A percentile compares a stretch with the other conserved stretches of the same genome.
phyloP scores from a whole-genome alignment of 2,797 vertebrate genomes.

The Xenops minutus region DNA sequence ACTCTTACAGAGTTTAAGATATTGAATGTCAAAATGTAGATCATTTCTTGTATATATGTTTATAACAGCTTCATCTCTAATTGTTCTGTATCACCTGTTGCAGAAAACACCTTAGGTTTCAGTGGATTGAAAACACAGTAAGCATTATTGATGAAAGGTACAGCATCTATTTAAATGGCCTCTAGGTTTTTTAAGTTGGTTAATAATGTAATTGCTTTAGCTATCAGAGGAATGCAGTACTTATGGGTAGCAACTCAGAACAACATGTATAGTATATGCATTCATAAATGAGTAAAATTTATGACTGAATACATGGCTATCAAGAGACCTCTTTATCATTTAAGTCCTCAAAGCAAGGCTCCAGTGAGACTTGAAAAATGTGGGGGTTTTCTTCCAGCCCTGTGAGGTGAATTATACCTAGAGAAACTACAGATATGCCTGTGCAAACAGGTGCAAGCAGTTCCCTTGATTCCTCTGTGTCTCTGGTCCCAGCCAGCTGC shows the following conservation, averaged over 20 bases:
- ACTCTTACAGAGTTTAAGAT: neutral
- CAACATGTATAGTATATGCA: neutral
- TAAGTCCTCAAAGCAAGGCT: neutral
- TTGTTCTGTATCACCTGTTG: neutral
- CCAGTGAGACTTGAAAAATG: slow-evolving; percentile 8
- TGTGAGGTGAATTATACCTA: slow-evolving; percentile 19
- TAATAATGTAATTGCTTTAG: neutral
- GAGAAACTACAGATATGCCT: neutral
- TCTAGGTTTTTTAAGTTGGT: neutral
- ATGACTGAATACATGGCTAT: neutral
- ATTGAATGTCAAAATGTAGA: neutral
- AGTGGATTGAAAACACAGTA: neutral
- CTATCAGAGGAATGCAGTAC: neutral
- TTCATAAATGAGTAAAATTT: slow-evolving; percentile 12
- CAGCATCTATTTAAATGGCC: neutral
- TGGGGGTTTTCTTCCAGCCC: slow-evolving; percentile 3
- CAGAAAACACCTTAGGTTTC: neutral
- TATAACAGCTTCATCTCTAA: neutral
- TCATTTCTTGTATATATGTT: neutral
- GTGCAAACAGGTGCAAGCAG: slow-evolving; percentile 29
- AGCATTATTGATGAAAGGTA: neutral
- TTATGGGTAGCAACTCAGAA: neutral
- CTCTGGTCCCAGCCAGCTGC: neutral
- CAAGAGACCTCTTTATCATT: neutral
- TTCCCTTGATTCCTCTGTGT: neutral